phyloP scores from a whole-genome alignment of 2,113 vertebrate genomes.

The Paramormyrops kingsleyae region DNA sequence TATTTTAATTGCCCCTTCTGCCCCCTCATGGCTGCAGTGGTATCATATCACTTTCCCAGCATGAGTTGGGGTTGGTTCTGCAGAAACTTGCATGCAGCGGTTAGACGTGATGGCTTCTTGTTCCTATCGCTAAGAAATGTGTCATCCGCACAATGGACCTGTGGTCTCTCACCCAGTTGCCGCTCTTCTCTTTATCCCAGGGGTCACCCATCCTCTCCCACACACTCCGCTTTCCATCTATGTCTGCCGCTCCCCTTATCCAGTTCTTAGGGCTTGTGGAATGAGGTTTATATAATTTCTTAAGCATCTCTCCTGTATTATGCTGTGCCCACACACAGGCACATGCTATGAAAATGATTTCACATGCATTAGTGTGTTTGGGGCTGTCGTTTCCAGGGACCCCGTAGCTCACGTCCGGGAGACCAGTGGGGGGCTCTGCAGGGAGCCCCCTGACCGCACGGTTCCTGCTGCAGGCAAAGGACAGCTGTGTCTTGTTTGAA shows the following conservation, averaged over 20 bases:
- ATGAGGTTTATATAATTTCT: background rate
- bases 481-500: slow-evolving; percentile 11
- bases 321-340: background rate
- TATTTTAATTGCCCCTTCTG: background rate
- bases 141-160: background rate
- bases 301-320: background rate
- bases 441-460: background rate
- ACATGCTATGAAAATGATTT: background rate
- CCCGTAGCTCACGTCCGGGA: background rate
- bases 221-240: background rate
- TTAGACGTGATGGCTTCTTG: background rate
- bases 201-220: background rate
- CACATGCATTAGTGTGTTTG: background rate
- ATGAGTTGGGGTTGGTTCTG: background rate
- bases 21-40: background rate
- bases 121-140: background rate
- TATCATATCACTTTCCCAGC: background rate
- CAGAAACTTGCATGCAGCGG: background rate
- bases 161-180: background rate
- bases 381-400: background rate
- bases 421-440: slow-evolving; percentile 1
- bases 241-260: background rate
- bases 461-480: slow-evolving; percentile 5
- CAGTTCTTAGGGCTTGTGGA: background rate
- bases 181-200: background rate